A percentile compares a stretch with the other conserved stretches of the same genome.
Evolutionary conservation across 1,140 invertebrate species (phyloP).

Genomic region (Drosophila parvula): DNA sequence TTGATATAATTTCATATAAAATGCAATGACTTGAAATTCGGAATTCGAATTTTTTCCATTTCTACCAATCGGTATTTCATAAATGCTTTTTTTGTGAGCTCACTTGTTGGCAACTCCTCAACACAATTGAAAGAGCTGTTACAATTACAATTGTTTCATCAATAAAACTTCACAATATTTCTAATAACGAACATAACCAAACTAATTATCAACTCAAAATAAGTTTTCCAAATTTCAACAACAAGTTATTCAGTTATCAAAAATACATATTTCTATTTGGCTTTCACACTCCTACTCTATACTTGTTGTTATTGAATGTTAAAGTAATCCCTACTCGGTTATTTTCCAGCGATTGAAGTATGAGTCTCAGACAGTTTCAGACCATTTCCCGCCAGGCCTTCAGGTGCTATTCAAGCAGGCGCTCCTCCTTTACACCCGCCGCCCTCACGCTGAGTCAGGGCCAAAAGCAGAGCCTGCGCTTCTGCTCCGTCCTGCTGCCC

Average conservation of each 20-base stretch:
- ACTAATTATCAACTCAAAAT: neutral
- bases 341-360: slow-evolving; percentile 67
- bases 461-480: slow-evolving; percentile 53
- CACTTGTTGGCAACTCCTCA: too few relatives aligned
- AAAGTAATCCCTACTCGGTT: slow-evolving; percentile 19
- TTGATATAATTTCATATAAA: too few relatives aligned
- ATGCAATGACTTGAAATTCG: too few relatives aligned
- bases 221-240: neutral
- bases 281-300: neutral
- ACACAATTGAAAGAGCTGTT: too few relatives aligned
- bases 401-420: slow-evolving; percentile 45
- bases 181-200: neutral
- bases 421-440: slow-evolving; percentile 26
- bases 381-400: slow-evolving; percentile 54
- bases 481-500: slow-evolving; percentile 73
- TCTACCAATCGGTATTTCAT: neutral
- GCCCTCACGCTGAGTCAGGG: slow-evolving; percentile 38
- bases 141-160: too few relatives aligned
- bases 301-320: neutral
- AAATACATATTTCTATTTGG: neutral
- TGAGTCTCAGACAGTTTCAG: slow-evolving; percentile 70
- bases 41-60: neutral
- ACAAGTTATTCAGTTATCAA: neutral
- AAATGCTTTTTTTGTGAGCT: neutral
- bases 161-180: neutral